phyloP scores from a whole-genome alignment of 1,140 invertebrate species.

The Drosophila truncata region DNA sequence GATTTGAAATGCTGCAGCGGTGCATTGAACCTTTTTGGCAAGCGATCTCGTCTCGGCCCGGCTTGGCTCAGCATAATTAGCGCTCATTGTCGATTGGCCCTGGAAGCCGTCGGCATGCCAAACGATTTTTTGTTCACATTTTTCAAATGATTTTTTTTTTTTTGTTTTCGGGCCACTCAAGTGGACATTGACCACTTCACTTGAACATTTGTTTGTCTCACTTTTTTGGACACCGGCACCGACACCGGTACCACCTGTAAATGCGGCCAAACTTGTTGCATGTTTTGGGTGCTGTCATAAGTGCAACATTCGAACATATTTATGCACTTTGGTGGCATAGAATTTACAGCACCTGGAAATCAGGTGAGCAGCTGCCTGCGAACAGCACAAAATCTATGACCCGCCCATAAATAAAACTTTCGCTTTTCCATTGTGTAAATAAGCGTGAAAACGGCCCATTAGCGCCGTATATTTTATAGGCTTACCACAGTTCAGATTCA shows the following conservation, averaged over 20 bases:
- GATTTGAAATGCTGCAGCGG: slow-evolving; percentile 81
- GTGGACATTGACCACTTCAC: slow-evolving; percentile 65
- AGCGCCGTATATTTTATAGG: slow-evolving; percentile 72
- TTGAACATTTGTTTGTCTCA: slow-evolving; percentile 29
- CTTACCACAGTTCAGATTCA: slow-evolving; percentile 26
- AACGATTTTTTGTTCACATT: slow-evolving; percentile 21
- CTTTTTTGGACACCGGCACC: slow-evolving; percentile 26
- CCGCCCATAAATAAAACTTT: slow-evolving; percentile 64
- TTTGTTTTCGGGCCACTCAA: slow-evolving; percentile 46
- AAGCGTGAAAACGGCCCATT: slow-evolving; percentile 74
- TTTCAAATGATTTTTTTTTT: slow-evolving; percentile 8
- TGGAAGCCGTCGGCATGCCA: slow-evolving; percentile 49
- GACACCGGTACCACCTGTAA: slow-evolving; percentile 36
- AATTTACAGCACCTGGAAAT: slow-evolving; percentile 60
- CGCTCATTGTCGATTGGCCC: slow-evolving; percentile 73
- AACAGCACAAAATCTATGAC: slow-evolving; percentile 17
- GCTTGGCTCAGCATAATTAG: slow-evolving; percentile 71
- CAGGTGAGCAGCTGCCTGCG: slow-evolving; percentile 25
- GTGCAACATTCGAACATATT: slow-evolving; percentile 64
- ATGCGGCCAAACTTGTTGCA: slow-evolving; percentile 48
- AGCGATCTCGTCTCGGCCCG: slow-evolving; percentile 35
- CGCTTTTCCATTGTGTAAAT: slow-evolving; percentile 75
- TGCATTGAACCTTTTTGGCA: slow-evolving; percentile 71
- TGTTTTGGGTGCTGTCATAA: slow-evolving; percentile 71
- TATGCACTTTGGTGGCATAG: slow-evolving; percentile 73